Evolutionary conservation across 2,888 invertebrate species (phyloP), one percentile per base, ranked within the genome.

Genomic region (Trypoxylon attenuatum): DNA sequence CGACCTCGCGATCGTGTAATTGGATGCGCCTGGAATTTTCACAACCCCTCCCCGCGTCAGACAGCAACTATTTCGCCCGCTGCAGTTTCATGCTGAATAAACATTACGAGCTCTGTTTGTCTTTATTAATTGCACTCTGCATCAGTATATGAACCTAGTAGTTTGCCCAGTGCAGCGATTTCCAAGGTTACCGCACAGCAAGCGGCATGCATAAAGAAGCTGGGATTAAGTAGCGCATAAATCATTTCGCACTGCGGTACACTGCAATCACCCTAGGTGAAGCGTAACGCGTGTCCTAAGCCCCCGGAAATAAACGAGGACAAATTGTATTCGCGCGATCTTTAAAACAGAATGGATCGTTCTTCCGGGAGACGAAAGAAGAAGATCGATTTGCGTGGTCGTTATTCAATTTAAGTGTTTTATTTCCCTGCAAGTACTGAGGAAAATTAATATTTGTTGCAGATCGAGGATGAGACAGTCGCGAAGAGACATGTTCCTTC

Each of bases 401-500:
- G n/a, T n/a, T n/a, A n/a, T n/a, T n/a, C n/a, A n/a, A n/a, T n/a
- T n/a, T n/a, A n/a, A n/a, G n/a, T n/a, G n/a, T n/a, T n/a, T n/a
- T n/a, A n/a, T n/a, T n/a, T n/a, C n/a, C n/a, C n/a, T n/a, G n/a
- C n/a, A n/a, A n/a, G n/a, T n/a, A n/a, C n/a, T n/a, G n/a, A n/a
- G n/a, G n/a, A n/a, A n/a, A n/a, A n/a, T n/a, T 10, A 21, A 27
- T 22, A 15, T 19, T 23, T 56, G 25, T 71, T 64, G 1, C 71
- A 73, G 74, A 25, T 19, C 18, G 52, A 43, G 1, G 16, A 74
- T 74, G 74, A 57, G 25, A 6, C 69, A 21, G 27, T 50, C 47
- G 21, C 22, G 43, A 27, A 38, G 60, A 39, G 25, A 13, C 1
- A 15, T 21, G 2, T n/a, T 53, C 13, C 25, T 69, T 5, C 41